Conservation (phyloP, 2,888 invertebrate species). For the Andrena dorsata region DNA sequence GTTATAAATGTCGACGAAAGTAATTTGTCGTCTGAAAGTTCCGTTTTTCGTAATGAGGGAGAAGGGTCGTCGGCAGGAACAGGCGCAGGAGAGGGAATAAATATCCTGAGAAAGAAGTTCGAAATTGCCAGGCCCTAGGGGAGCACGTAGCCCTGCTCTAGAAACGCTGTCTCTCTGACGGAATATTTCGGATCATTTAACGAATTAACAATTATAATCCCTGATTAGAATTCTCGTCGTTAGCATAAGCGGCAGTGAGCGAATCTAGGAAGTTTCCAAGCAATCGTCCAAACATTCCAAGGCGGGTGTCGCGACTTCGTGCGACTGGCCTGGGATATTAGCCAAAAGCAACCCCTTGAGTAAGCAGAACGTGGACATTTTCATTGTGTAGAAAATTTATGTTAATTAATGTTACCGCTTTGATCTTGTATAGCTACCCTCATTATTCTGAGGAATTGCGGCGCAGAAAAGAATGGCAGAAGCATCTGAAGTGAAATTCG, state of each 20-base stretch:
- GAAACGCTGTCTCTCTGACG: conserved; percentile 8
- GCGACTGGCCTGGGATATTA: conserved; percentile 44
- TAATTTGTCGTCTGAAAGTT: not conserved
- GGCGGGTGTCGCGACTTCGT: conserved; percentile 42
- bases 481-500: too few relatives aligned
- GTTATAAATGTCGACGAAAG: not conserved
- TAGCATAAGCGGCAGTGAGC: conserved; percentile 80
- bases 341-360: conserved; percentile 7
- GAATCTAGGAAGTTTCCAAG: conserved; percentile 77
- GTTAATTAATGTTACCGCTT: not conserved
- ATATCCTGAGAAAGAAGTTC: conserved; percentile 28
- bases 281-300: conserved; percentile 49
- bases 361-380: not conserved
- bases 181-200: conserved; percentile 79
- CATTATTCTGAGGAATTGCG: too few relatives aligned
- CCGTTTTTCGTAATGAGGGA: not conserved
- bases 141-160: not conserved
- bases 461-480: too few relatives aligned
- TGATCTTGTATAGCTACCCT: too few relatives aligned
- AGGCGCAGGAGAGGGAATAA: not conserved
- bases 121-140: conserved; percentile 22
- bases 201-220: conserved; percentile 84
- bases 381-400: not conserved
- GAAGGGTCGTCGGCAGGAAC: not conserved
- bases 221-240: conserved; percentile 80